Evolutionary conservation across 2,797 vertebrate species (phyloP).

Genomic region (Darevskia nairensis): DNA sequence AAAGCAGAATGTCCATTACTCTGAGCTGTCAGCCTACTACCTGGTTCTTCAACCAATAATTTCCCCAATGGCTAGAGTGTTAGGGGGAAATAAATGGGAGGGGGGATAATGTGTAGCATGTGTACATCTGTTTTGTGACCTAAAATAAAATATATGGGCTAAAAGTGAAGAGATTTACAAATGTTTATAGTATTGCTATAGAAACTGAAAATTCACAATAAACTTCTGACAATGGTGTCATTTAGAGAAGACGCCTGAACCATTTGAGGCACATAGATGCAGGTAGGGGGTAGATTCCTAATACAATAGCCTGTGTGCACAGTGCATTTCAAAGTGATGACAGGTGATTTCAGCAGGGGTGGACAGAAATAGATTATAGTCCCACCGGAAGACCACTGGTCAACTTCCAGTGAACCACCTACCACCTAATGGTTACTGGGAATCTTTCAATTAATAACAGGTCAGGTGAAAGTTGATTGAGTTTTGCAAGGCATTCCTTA

Average conservation of each 20-base stretch:
- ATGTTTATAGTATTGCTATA: conserved; percentile 52
- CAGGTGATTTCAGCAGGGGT: neutral
- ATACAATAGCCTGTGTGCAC: neutral
- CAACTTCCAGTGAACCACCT: neutral
- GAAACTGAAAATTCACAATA: conserved; percentile 55
- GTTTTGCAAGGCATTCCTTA: neutral
- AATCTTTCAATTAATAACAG: neutral
- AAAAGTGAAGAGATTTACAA: conserved; percentile 58
- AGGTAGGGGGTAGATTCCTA: neutral
- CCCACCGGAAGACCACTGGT: no score
- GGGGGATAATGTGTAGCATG: neutral
- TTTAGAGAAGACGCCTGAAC: conserved; percentile 11
- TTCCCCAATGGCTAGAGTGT: neutral
- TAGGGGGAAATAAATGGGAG: neutral
- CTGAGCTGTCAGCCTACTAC: neutral
- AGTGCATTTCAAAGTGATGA: conserved; percentile 15
- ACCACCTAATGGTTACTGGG: neutral
- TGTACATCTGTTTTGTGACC: conserved; percentile 43
- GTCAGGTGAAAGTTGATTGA: neutral
- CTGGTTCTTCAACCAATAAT: conserved; percentile 2
- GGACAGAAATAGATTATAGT: neutral
- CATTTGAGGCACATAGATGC: conserved; percentile 19
- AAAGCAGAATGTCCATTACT: conserved; percentile 35
- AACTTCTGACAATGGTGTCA: conserved; percentile 39
- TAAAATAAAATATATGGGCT: conserved; percentile 37